Conservation (phyloP, 2,797 vertebrate genomes). For the Sciurus vulgaris region DNA sequence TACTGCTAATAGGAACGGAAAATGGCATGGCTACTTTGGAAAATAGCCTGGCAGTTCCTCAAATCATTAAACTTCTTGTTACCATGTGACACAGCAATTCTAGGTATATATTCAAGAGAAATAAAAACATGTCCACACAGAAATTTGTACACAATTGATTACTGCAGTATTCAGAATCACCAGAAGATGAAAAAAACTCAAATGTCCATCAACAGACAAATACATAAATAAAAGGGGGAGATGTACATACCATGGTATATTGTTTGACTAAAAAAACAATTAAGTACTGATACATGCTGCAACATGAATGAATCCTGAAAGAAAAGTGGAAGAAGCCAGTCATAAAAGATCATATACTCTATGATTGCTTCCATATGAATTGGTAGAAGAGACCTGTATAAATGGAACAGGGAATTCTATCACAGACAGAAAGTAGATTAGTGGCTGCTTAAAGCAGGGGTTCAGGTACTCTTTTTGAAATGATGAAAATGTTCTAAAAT, state of each 20-base stretch:
- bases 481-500: constrained; percentile 63
- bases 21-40: neutral
- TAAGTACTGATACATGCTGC: neutral
- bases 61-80: constrained; percentile 43
- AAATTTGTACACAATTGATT: constrained; percentile 37
- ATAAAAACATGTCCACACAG: neutral
- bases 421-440: constrained; percentile 25
- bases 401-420: neutral
- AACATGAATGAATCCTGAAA: constrained; percentile 21
- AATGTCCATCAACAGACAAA: neutral
- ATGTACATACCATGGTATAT: neutral
- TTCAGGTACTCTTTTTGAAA: constrained; percentile 22
- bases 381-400: neutral
- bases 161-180: constrained; percentile 21
- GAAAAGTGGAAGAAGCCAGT: neutral
- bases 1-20: constrained; percentile 8
- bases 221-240: neutral
- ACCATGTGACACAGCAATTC: neutral
- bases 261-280: constrained; percentile 19
- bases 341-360: neutral
- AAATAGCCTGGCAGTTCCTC: neutral
- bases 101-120: constrained; percentile 41
- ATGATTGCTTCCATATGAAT: neutral
- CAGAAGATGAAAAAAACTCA: neutral
- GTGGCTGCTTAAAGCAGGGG: constrained; percentile 2